Conservation (phyloP, 2,888 invertebrate genomes). For the Phortica magna region DNA sequence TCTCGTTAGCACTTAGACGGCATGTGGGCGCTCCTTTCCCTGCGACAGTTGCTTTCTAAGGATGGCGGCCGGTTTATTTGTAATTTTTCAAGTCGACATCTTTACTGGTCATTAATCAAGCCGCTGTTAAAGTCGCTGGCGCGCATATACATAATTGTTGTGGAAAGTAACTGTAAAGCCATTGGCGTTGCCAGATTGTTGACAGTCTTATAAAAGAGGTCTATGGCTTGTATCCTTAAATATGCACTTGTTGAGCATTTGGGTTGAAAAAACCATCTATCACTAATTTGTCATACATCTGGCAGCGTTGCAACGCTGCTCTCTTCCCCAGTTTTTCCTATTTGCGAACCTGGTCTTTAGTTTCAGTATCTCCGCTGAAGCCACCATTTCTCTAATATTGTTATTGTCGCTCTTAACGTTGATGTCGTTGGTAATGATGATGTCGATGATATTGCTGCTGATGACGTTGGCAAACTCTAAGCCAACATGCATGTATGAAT, state of each 20-base stretch:
- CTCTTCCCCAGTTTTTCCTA: background rate
- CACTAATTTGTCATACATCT: background rate
- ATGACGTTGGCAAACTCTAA: background rate
- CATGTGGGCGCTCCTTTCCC: conserved; percentile 45
- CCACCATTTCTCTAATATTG: conserved; percentile 6
- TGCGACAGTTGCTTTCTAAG: conserved; percentile 55
- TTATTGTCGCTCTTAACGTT: too few relatives aligned
- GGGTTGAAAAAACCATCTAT: background rate
- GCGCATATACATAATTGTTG: conserved; percentile 25
- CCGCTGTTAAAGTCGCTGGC: conserved; percentile 37
- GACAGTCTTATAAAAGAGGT: background rate
- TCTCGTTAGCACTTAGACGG: conserved; percentile 20
- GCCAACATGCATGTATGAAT: background rate
- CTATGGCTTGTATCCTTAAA: too few relatives aligned
- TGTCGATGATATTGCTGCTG: conserved; percentile 6
- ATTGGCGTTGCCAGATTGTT: conserved; percentile 29
- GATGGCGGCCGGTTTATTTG: conserved; percentile 60
- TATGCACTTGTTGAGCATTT: background rate
- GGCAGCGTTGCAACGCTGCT: background rate
- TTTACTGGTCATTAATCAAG: conserved; percentile 67
- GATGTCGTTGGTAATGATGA: too few relatives aligned
- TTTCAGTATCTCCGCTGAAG: conserved; percentile 20
- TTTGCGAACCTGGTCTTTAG: background rate
- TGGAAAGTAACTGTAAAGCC: conserved; percentile 5
- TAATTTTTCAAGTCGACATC: conserved; percentile 72